Evolutionary conservation across 1,140 invertebrate species (phyloP), one percentile per base, ranked within the genome.

Genomic region (Batillaria attramentaria): DNA sequence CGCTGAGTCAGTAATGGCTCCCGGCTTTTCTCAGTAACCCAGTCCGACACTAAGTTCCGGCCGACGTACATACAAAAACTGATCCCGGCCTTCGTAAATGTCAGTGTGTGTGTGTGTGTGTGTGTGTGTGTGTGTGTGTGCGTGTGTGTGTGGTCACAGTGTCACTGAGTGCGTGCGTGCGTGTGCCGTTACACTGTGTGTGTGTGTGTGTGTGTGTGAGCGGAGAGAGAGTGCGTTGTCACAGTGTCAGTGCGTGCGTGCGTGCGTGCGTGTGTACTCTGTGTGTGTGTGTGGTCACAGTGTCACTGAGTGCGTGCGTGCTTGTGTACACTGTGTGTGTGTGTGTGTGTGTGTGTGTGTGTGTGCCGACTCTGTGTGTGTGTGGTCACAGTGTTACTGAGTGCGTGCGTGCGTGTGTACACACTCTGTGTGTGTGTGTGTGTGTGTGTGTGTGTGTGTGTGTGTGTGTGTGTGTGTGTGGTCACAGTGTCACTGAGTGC

Each of bases 131-230:
- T 69, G 66, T 69, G 66, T 41, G 37, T 13, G 66, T 41, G 66
- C 16, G 66, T 41, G 13, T 37, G 1, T 41, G 66, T 68, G 35
- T 66, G 62, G 8, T 35, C 3, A 10, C 3, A 41, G 4, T 3
- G 35, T 69, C 37, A 24, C 37, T 69, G 66, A 8, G 66, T 69
- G 66, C 24, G 66, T 42, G 66, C 28, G 66, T 41, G 66, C 24
- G 66, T 42, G 66, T 24, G 66, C 20, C 28, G 66, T 66, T 4
- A 35, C 8, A 35, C 4, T 66, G 62, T 66, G 33, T 66, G 16
- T 66, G 62, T 28, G 33, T 35, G 33, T 35, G 62, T 66, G 28
- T 28, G 37, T 69, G 66, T 41, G 66, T 69, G 66, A 41, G 66
- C 24, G 6, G 6, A 60, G 6, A 60, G 6, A 60, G 6, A 60